phyloP scores from a whole-genome alignment of 1,140 invertebrate genomes.

The Dendrolimus punctatus region DNA sequence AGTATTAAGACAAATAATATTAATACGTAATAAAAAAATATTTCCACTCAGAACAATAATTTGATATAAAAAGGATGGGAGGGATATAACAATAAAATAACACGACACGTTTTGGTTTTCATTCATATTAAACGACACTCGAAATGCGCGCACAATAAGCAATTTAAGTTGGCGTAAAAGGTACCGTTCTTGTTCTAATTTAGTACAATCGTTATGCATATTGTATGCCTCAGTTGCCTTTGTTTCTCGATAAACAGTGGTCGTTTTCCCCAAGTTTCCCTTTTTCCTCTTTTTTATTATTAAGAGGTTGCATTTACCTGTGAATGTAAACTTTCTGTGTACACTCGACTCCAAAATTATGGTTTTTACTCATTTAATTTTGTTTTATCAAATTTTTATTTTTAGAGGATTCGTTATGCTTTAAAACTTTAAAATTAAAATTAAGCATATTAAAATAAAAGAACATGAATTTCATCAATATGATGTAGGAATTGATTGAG shows the following conservation, averaged over 20 bases:
- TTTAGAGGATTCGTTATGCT: neutral
- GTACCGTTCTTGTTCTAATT: conserved; percentile 47
- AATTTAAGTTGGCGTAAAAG: conserved; percentile 49
- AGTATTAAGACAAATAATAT: no score
- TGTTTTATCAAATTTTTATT: neutral
- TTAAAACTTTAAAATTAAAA: no score
- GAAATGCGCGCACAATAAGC: conserved; percentile 44
- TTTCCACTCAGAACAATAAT: no score
- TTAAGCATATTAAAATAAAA: no score
- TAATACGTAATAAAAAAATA: no score
- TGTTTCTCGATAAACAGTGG: conserved; percentile 58
- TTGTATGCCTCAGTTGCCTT: conserved; percentile 46
- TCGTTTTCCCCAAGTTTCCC: conserved; percentile 43
- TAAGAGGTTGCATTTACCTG: conserved; percentile 50
- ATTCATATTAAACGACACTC: conserved; percentile 12
- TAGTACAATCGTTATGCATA: conserved; percentile 62
- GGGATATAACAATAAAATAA: no score
- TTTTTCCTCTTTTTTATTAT: conserved; percentile 60
- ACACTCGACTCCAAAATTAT: conserved; percentile 24
- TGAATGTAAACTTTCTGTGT: conserved; percentile 36
- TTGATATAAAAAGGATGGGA: no score
- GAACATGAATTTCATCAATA: no score
- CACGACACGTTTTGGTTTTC: no score
- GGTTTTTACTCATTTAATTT: conserved; percentile 1
- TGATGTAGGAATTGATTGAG: no score